Percentiles rank a stretch among this genome's conserved stretches.
Conservation (phyloP, 2,888 invertebrate genomes). For the Sphaerophoria taeniata region DNA sequence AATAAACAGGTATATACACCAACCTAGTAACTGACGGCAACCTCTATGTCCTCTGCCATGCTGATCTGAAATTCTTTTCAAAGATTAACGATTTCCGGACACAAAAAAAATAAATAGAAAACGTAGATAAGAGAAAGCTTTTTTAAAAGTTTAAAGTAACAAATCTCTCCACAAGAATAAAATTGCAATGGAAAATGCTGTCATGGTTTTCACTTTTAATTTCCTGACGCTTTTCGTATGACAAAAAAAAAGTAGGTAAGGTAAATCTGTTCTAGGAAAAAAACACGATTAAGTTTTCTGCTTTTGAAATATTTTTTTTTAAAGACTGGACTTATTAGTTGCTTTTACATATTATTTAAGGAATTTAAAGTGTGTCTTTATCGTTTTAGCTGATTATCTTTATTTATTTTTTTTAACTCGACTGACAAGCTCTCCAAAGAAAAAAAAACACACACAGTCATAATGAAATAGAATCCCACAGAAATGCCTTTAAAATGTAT, state of each 20-base stretch:
- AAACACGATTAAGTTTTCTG: no score
- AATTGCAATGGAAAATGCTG: conserved; percentile 20
- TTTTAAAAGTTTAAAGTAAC: neutral
- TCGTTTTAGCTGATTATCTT: no score
- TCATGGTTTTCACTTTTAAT: conserved; percentile 60
- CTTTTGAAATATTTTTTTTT: neutral
- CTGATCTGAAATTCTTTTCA: conserved; percentile 15
- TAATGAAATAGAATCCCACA: no score
- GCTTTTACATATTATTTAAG: no score
- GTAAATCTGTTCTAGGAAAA: neutral
- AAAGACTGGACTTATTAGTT: no score
- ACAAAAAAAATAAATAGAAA: neutral
- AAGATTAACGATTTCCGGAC: conserved; percentile 69
- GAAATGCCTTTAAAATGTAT: no score
- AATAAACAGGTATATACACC: neutral
- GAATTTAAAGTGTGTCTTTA: no score
- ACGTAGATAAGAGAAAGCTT: conserved; percentile 24
- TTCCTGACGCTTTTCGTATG: conserved; percentile 43
- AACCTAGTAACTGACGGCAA: neutral
- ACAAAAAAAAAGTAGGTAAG: neutral
- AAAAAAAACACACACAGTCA: no score
- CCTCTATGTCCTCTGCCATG: neutral
- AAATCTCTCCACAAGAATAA: neutral
- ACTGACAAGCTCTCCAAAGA: no score
- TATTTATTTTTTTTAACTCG: no score